Percentiles rank a stretch among this genome's conserved stretches.
Conservation (phyloP, 2,888 invertebrate genomes). For the Limnephilus marmoratus region DNA sequence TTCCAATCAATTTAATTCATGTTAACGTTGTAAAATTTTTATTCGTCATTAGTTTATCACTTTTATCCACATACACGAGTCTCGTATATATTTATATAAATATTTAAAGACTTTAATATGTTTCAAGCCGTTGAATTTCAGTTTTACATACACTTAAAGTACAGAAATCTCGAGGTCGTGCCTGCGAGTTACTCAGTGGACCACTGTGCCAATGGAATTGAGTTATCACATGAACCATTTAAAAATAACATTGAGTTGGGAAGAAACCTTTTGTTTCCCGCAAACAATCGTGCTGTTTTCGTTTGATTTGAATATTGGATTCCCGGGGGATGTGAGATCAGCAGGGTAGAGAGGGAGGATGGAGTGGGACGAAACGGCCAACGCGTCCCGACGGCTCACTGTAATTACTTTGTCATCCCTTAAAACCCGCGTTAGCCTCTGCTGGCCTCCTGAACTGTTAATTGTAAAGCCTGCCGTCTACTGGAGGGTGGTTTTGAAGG, state of each 20-base stretch:
- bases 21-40: too few species aligned
- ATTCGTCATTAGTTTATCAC: too few species aligned
- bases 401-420: conserved; percentile 40
- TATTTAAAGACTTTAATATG: too few species aligned
- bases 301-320: conserved; percentile 43
- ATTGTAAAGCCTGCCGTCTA: conserved; percentile 9
- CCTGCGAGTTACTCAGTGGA: background rate
- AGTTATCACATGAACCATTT: background rate
- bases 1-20: too few species aligned
- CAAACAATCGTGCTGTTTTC: conserved; percentile 3
- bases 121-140: background rate
- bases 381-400: background rate
- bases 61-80: too few species aligned
- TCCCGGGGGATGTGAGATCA: background rate
- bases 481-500: background rate
- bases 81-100: too few species aligned
- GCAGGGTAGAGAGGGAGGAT: background rate
- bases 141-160: background rate
- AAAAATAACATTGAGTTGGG: background rate
- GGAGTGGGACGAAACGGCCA: background rate
- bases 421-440: background rate
- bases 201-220: background rate
- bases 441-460: background rate
- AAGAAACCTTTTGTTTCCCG: background rate
- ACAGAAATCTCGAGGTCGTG: background rate